These are phyloP conservation scores for Plectrocnemia conspersa DNA, from an alignment of 1,140 invertebrate species.

Conservation along the genomic window DNA sequence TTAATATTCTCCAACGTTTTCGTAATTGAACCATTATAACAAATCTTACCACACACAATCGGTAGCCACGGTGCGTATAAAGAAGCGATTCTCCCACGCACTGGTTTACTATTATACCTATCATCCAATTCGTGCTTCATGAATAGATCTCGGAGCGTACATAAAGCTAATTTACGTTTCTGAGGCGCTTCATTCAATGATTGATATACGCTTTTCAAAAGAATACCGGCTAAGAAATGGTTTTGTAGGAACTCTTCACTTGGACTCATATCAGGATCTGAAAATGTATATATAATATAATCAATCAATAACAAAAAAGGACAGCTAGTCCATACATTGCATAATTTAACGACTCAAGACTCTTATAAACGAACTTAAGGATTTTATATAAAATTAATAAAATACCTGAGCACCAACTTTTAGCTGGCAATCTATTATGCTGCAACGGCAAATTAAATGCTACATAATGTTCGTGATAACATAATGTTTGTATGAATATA, in stretches of 20 bases:
- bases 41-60: slow-evolving; percentile 60
- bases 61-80: slow-evolving; percentile 87
- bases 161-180: slow-evolving; percentile 73
- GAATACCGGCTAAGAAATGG: slow-evolving; percentile 81
- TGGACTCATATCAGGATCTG: slow-evolving; percentile 47
- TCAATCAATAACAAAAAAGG: background rate
- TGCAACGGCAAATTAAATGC: slow-evolving; percentile 80
- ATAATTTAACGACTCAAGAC: background rate
- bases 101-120: slow-evolving; percentile 73
- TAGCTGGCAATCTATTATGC: slow-evolving; percentile 48
- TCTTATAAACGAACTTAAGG: slow-evolving; percentile 39
- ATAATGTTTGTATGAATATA: slow-evolving; percentile 85
- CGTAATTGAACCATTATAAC: too few relatives aligned
- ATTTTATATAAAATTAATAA: slow-evolving; percentile 22
- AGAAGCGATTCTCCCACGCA: slow-evolving; percentile 79
- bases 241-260: slow-evolving; percentile 79
- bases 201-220: slow-evolving; percentile 67
- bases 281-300: slow-evolving; percentile 22
- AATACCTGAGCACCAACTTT: slow-evolving; percentile 30
- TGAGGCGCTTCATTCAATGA: slow-evolving; percentile 78
- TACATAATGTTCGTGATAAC: slow-evolving; percentile 90
- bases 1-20: background rate
- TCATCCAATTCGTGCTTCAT: slow-evolving; percentile 94
- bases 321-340: background rate
- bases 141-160: slow-evolving; percentile 76